Percentiles rank a stretch among this genome's conserved stretches.
Conservation (phyloP, 2,797 vertebrate genomes). For the Enteromius paludinosus region DNA sequence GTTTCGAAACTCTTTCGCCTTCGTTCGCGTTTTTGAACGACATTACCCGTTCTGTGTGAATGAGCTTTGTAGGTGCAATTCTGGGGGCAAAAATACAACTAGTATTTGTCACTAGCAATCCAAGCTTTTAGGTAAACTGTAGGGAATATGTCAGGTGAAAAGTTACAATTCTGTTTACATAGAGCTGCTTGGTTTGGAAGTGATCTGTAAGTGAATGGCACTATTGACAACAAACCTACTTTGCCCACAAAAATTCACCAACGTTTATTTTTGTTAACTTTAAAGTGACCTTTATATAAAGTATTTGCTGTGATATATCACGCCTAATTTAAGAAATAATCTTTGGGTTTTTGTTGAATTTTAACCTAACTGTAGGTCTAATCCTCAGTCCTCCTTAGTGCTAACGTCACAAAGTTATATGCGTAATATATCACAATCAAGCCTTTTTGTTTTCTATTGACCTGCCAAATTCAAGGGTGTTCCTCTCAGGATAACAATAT, state of each 20-base stretch:
- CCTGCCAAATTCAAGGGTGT: background rate
- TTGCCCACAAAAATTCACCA: background rate
- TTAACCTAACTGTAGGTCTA: background rate
- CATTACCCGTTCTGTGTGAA: background rate
- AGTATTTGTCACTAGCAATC: background rate
- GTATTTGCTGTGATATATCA: background rate
- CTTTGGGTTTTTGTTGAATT: slow-evolving; percentile 28
- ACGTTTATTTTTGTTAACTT: background rate
- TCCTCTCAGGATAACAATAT: background rate
- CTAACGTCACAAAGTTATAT: slow-evolving; percentile 4
- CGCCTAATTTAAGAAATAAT: background rate
- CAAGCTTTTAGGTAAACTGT: background rate
- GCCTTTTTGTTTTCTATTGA: slow-evolving; percentile 40
- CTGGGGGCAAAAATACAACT: background rate
- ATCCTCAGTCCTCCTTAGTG: background rate
- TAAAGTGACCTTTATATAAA: background rate
- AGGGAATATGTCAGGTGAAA: background rate
- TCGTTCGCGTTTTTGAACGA: background rate
- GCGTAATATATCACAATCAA: background rate
- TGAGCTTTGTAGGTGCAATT: background rate
- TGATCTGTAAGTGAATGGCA: background rate
- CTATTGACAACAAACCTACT: background rate
- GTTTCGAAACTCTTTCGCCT: background rate
- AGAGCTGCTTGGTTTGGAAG: background rate
- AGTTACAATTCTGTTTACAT: too few relatives aligned